Base-by-base conservation (phyloP, 2,113 vertebrate genomes). In the Archilochus colubris region DNA sequence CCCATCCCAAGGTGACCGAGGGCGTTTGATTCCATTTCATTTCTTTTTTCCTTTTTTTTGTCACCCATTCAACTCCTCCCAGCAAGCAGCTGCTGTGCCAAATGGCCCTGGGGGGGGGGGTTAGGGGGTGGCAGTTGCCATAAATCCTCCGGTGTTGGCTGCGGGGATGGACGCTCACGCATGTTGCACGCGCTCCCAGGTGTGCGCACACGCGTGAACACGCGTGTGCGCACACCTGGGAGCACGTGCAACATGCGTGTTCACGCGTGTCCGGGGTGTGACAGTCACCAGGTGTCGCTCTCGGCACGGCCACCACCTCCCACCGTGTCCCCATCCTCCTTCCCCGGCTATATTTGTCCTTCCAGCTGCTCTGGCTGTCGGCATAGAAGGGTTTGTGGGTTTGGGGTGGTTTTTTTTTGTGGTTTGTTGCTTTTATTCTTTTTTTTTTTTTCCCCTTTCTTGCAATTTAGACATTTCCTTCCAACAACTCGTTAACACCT, bases 31-130 rank as follows among this genome's bases (percentile, higher is more conserved):
- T 36, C 88, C 12, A 2, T 50, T 93, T 93, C 38, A 91, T 94
- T 91, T 86, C 24, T 91, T 48, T 84, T 54, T 12, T 50, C 23
- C 23, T 20, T 46, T 46, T 46, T 46, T 46, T 46, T 40, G 40
- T 40, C 44, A 16, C 46, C 46, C 91, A 69, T 62, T 53, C 36
- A 84, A 74, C 73, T 87, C 66, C 69, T 40, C 46, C n/a, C 14
- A 30, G 91, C 82, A 48, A n/a, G 93, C 95, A 95, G 93, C 95
- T 96, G 95, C 86, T 5, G 61, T 82, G 86, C 95, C 93, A 85
- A 95, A 93, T 93, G 95, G 74, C 93, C 43, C 16, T 6, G 77
- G 51, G 25, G 51, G 23, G 22, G 50, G 11, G 44, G 44, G 16
- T 40, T 40, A 12, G 21, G 50, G 50, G 50, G 50, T 10, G 20